Evolutionary conservation across 2,888 invertebrate species (phyloP), one percentile per base, ranked within the genome.

Genomic region (Ctenicera cuprea): DNA sequence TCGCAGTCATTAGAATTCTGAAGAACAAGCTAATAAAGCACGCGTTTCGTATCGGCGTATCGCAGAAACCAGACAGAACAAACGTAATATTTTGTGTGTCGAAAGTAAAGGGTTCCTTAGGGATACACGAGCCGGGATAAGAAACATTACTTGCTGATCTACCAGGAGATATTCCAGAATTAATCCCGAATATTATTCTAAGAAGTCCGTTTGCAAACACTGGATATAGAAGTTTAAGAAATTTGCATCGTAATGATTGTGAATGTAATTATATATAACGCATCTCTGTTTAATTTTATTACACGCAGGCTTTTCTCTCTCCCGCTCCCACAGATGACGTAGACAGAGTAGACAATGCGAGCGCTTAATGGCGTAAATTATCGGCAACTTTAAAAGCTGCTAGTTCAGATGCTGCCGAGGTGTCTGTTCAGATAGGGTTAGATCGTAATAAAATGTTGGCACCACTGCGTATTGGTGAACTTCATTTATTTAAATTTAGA

Each of bases 101-200:
- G 83, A 83, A 83, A 83, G 81, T 81, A 80, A 83, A 83, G 83
- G 83, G 82, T 83, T 82, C 83, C 83, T 81, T 78, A 73, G 83
- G 83, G 83, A 83, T 76, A 77, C 76, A 78, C 76, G 80, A 77
- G 78, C 80, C 79, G 80, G 83, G 84, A 83, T 83, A 83, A 84
- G 83, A 82, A 83, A 82, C 83, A 82, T 84, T 83, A 82, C 79
- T 81, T 80, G 82, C 84, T 85, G 85, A 86, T 85, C 85, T 84
- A 83, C 83, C 84, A 81, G 83, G 79, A 85, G 85, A 86, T 85
- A 86, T 84, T 78, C 82, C 82, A 78, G 83, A 84, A 86, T 86
- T 86, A 86, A 86, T 86, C 85, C 85, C 78, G 85, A 85, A 85
- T 86, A 86, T 85, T 85, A 85, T 84, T 84, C 84, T 82, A 83